These are phyloP conservation scores for Siniperca obscura DNA, from an alignment of 2,797 vertebrate genomes.

Conservation along the genomic window DNA sequence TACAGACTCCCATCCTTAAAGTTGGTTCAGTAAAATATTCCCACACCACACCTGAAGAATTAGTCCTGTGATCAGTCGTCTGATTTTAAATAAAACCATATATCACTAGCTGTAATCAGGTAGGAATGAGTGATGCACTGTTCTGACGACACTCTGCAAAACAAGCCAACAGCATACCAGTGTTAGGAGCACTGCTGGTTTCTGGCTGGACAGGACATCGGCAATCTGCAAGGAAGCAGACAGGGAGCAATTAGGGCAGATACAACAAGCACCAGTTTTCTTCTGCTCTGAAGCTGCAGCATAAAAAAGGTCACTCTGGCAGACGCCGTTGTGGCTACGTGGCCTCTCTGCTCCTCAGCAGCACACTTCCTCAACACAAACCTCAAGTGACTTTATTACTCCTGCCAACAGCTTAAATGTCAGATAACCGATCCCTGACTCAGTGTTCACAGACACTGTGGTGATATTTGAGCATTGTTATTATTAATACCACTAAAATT, in stretches of 20 bases:
- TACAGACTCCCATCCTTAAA: background rate
- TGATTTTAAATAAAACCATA: background rate
- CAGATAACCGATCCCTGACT: slow-evolving; percentile 51
- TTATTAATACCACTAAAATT: background rate
- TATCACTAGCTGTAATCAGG: background rate
- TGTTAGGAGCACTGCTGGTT: slow-evolving; percentile 89
- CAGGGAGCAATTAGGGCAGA: slow-evolving; percentile 40
- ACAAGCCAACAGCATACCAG: slow-evolving; percentile 84
- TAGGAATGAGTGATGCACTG: background rate
- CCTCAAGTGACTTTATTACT: slow-evolving; percentile 53
- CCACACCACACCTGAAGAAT: background rate
- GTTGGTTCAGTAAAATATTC: background rate
- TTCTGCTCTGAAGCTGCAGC: slow-evolving; percentile 33
- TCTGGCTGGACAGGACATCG: slow-evolving; percentile 84
- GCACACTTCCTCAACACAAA: slow-evolving; percentile 27
- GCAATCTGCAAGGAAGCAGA: slow-evolving; percentile 83
- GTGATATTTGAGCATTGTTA: slow-evolving; percentile 30
- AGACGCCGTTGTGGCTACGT: slow-evolving; percentile 2
- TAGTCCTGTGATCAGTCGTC: background rate
- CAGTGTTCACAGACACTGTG: slow-evolving; percentile 1
- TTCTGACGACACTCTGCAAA: background rate
- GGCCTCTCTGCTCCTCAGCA: slow-evolving; percentile 39
- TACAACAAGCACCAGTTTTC: slow-evolving; percentile 24
- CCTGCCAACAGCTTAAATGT: slow-evolving; percentile 64
- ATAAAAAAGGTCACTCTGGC: slow-evolving; percentile 62